Evolutionary conservation across 2,888 invertebrate species (phyloP), one percentile per base, ranked within the genome.

Genomic region (Eristalis pertinax): DNA sequence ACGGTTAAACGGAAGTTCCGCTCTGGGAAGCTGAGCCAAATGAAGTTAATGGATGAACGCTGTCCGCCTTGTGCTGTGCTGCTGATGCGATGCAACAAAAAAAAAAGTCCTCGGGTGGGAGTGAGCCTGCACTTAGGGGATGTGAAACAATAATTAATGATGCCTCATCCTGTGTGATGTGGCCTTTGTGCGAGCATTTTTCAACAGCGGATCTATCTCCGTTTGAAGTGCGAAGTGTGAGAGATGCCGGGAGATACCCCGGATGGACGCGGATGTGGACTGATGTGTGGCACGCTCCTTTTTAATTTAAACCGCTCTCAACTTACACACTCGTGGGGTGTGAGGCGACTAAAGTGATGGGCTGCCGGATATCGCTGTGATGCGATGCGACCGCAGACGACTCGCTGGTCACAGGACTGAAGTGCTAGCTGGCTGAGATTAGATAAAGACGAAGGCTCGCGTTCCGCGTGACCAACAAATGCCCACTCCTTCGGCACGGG

Each of bases 61-160:
- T 75, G 81, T 60, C 69, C 67, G 50, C 8, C 13, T 13, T 13
- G 13, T 38, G 69, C 80, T 68, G 2, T 22, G 43, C 32, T 43
- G 63, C 43, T 22, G 41, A 38, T n/a, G 58, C 76, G 69, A 81
- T 1, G 7, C 32, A 32, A 32, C 32, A 1, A 8, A 32, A 10
- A 76, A 76, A 24, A 22, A 15, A 19, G n/a, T 64, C 19, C 68
- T 76, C 19, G n/a, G 43, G 76, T 56, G 83, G 75, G 78, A 70
- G 77, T 82, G 81, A 85, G 64, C 63, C 63, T 26, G 29, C 56
- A 2, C 29, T 68, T 65, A 60, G 67, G 29, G 58, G 77, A 64
- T 69, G 77, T 82, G 82, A 78, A 78, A 78, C 78, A 73, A 84
- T 84, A 87, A 87, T 87, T 84, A 87, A 87, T 87, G 87, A 87